Evolutionary conservation across 2,888 invertebrate genomes (phyloP), one percentile per base, ranked within the genome.

Genomic region (Odontothrips loti): DNA sequence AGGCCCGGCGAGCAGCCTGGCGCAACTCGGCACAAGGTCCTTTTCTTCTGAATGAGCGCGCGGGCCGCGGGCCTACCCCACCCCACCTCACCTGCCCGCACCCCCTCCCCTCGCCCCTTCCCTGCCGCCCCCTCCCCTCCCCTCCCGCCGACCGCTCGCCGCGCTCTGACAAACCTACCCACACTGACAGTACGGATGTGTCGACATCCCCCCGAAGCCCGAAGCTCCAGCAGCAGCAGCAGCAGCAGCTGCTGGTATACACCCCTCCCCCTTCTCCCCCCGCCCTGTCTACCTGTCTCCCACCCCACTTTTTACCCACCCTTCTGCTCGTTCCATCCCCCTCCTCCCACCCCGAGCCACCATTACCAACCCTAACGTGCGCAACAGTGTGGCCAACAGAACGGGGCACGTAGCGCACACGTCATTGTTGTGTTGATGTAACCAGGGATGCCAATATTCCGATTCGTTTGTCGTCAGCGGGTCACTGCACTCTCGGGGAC

Each of bases 1-100:
- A 6, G 3, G 3, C 6, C 34, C 6, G 34, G 34, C 34, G 34
- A 11, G 58, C 15, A 20, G 58, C 58, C 20, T 75, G 68, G 68
- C 68, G 68, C 68, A 75, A 75, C 68, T n/a, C 68, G 68, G 68
- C 12, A 27, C 68, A 75, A 75, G 68, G 68, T 75, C 27, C 68
- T 75, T 20, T 75, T 23, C 68, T 27, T 23, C 68, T 75, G 68
- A 75, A 75, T 75, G 68, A 75, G 68, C 27, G 68, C n/a, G 68
- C 27, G 68, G 27, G 68, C 34, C 27, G 68, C 68, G 68, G 1
- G 68, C 68, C 34, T 75, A 23, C 2, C 11, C 23, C 23, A 0
- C 68, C 23, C 68, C 51, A 1, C 27, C 27, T 27, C 68, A 9
- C 23, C 68, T 23, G n/a, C 20, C 63, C 20, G 9, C 63, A n/a